Evolutionary conservation across 2,113 vertebrate genomes (phyloP), one percentile per base, ranked within the genome.

Genomic region (Electrona antarctica): DNA sequence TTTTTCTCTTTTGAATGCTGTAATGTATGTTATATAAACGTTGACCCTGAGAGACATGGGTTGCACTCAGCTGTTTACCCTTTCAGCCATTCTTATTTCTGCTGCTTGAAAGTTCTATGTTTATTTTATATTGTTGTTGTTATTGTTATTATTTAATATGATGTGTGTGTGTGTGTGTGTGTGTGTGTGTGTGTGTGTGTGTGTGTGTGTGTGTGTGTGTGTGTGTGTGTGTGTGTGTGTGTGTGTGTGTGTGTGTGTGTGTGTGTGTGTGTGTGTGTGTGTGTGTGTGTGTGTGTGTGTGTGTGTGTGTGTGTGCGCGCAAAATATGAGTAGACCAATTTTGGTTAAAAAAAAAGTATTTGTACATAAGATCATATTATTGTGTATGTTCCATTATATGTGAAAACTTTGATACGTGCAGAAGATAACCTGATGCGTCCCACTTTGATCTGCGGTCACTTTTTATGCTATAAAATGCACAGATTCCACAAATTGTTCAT

Each of bases 331-430:
- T 77, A 74, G 71, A 86, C 65, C 28, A 45, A 14, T 74, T 57
- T 72, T 72, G 65, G 60, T 84, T 83, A 76, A 57, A 59, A 70
- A 21, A 77, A 64, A 75, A 41, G 57, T 81, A 84, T 88, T 87
- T 89, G 83, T 90, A 89, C 28, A 86, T 87, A 89, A 90, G 86
- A 90, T 81, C 49, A 84, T 75, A 72, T 79, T 83, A 74, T n/a
- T 57, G 57, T 80, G 48, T 87, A 51, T 73, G 77, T 83, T 78
- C 29, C 75, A 51, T 85, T 0, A 0, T 77, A 78, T 62, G 63
- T 78, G 66, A 81, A 81, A 48, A 71, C 67, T 85, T 83, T 87
- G 70, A 86, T 76, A 77, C 6, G 3, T 58, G 49, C 71, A 72
- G 64, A 76, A 68, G 68, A 56, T 71, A 0, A 67, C 76, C 29